Base-by-base conservation (phyloP, 2,113 vertebrate genomes). In the Phoenicopterus ruber region DNA sequence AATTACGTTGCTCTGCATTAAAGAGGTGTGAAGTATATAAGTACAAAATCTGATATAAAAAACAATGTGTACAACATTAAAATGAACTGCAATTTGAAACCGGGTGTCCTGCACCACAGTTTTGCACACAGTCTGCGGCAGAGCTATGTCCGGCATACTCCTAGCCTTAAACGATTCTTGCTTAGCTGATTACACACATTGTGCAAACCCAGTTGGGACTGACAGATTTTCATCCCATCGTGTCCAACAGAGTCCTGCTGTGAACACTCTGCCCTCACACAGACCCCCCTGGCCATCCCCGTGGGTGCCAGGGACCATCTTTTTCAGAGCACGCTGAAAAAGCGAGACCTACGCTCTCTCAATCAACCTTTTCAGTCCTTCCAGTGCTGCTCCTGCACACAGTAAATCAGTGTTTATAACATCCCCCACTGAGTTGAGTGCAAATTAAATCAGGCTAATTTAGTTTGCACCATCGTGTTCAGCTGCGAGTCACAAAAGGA, bases 401-500 rank as follows among this genome's bases (percentile, higher is more conserved):
- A 79, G 81, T 93, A 96, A 89, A 95, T 93, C 94, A 94, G 83
- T 65, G 92, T 93, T 95, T 96, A 92, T 78, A 96, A 92, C 85
- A 86, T 55, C 46, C 59, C 92, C 93, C 28, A 16, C 82, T 50
- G 93, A 87, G 87, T 0, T 82, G 86, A 94, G 89, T 77, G 84
- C 86, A 94, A 94, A 95, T 95, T 87, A 96, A 95, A 96, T 93
- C 84, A 91, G 66, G 86, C 89, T 94, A 87, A 95, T 93, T 95
- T 95, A 87, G 81, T 87, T 93, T 73, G 69, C 55, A 86, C 82
- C 57, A 67, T 55, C 44, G 2, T 87, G 69, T 76, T 97, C 91
- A 79, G 73, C 83, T 94, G 83, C 6, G 2, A 95, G 65, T 52
- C 93, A 82, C 83, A 82, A 87, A 86, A 85, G 65, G 52, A 31